Evolutionary conservation across 2,888 invertebrate genomes (phyloP).

Genomic region (Phortica magna): DNA sequence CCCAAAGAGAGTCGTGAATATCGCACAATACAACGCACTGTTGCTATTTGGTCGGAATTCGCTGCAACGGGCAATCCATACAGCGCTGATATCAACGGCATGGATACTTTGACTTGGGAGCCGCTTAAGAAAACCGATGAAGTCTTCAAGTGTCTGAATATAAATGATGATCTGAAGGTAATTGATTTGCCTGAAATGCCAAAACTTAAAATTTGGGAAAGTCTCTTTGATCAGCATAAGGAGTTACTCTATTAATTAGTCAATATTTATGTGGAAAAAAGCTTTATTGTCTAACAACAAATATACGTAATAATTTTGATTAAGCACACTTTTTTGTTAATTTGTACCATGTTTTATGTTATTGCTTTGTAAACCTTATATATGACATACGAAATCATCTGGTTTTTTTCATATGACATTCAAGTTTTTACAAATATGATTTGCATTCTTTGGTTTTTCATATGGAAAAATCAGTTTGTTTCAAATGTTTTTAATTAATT

Average conservation of each 20-base stretch:
- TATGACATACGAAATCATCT: too few species aligned
- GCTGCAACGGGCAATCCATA: conserved; percentile 74
- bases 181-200: conserved; percentile 73
- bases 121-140: conserved; percentile 64
- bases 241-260: conserved; percentile 58
- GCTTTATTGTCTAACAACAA: conserved; percentile 12
- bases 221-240: conserved; percentile 62
- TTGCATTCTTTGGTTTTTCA: not conserved
- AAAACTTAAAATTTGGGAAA: conserved; percentile 72
- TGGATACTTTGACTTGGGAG: conserved; percentile 69
- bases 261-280: not conserved
- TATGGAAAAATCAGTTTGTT: not conserved
- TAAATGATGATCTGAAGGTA: conserved; percentile 69
- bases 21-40: conserved; percentile 71
- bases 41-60: conserved; percentile 74
- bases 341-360: not conserved
- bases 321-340: not conserved
- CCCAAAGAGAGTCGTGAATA: conserved; percentile 70
- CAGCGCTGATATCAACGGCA: conserved; percentile 62
- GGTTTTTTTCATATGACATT: too few species aligned
- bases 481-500: not conserved
- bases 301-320: too few species aligned
- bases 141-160: conserved; percentile 73
- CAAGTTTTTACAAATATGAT: not conserved
- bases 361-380: not conserved